phyloP scores from a whole-genome alignment of 2,888 invertebrate species.

The Muschampia plurimacula region DNA sequence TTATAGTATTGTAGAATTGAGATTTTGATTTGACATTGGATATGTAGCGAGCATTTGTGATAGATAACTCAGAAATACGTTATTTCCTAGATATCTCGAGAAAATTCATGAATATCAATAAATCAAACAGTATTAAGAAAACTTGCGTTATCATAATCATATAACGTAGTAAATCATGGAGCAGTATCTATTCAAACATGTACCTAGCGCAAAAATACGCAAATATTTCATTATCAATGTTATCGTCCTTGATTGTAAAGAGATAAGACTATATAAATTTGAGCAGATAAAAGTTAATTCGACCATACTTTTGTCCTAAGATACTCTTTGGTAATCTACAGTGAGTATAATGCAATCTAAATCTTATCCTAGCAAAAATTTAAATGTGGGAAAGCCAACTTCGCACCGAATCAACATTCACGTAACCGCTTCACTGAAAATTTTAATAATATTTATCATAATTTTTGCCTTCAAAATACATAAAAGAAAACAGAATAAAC shows the following conservation, averaged over 20 bases:
- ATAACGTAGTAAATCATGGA: not conserved
- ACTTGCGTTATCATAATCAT: not conserved
- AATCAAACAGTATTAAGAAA: constrained; percentile 5
- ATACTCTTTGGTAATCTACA: not conserved
- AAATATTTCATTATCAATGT: constrained; percentile 16
- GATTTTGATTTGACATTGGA: no score
- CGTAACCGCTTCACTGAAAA: no score
- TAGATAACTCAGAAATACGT: no score
- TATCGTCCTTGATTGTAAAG: constrained; percentile 24
- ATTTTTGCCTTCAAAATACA: not conserved
- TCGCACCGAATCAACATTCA: no score
- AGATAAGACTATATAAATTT: constrained; percentile 13
- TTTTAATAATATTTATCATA: not conserved
- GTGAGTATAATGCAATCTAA: not conserved
- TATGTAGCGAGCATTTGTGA: no score
- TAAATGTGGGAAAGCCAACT: no score
- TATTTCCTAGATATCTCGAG: not conserved
- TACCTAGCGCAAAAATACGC: not conserved
- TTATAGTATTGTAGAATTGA: no score
- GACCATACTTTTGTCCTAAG: not conserved
- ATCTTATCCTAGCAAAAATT: no score
- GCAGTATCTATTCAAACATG: not conserved
- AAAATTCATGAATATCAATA: not conserved
- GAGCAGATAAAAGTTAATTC: not conserved
- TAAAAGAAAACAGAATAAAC: no score